Conservation (phyloP, 1,140 invertebrate species). For the Leptopilina clavipes region DNA sequence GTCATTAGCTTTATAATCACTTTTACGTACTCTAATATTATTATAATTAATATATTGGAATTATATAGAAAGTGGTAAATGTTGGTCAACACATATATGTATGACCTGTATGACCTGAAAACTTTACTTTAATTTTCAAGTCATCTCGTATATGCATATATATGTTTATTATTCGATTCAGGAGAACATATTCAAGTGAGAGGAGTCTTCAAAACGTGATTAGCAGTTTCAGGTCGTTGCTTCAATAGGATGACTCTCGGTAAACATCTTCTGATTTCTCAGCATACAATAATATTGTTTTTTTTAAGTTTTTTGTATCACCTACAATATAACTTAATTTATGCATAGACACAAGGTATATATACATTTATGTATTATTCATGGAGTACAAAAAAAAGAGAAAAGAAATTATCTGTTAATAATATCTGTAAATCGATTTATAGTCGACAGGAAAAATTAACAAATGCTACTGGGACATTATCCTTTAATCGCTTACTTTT, state of each 20-base stretch:
- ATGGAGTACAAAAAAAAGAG: not conserved
- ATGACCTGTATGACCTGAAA: constrained; percentile 21
- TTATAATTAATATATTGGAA: not conserved
- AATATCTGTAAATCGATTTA: too few relatives aligned
- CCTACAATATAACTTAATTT: not conserved
- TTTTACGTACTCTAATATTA: too few relatives aligned
- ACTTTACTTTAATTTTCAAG: constrained; percentile 16
- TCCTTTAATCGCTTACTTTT: too few relatives aligned
- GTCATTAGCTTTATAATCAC: too few relatives aligned
- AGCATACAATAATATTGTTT: not conserved
- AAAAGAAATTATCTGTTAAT: too few relatives aligned
- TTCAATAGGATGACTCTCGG: not conserved
- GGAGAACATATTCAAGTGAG: constrained; percentile 11
- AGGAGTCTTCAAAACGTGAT: constrained; percentile 17
- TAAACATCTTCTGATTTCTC: not conserved
- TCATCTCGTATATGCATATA: not conserved
- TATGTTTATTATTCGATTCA: constrained; percentile 8
- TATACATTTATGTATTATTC: not conserved
- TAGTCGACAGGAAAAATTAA: too few relatives aligned
- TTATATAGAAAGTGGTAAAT: constrained; percentile 14
- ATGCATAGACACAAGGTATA: not conserved
- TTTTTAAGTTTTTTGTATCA: not conserved
- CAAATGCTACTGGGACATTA: too few relatives aligned
- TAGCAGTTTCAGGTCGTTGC: constrained; percentile 26
- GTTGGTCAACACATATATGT: not conserved